Conservation (phyloP, 2,113 vertebrate species). For the Sphaerodactylus townsendi region DNA sequence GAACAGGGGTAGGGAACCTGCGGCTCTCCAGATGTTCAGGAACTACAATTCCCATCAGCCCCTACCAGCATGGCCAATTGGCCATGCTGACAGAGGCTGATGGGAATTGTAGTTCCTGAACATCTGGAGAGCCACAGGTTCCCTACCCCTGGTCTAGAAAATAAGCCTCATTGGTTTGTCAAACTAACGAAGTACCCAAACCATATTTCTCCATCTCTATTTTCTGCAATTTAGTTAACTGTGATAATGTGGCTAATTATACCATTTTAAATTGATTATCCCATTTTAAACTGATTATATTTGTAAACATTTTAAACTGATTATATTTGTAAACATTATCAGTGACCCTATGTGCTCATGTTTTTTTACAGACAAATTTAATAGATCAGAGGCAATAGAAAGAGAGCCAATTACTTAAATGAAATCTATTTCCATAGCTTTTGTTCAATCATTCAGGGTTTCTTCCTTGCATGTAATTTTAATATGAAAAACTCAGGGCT, state of each 20-base stretch:
- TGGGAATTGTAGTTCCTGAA: too few species aligned
- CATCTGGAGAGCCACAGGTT: too few species aligned
- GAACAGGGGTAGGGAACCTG: too few species aligned
- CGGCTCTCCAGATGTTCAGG: too few species aligned
- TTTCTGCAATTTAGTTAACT: conserved; percentile 45
- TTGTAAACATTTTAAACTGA: conserved; percentile 44
- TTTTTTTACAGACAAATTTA: conserved; percentile 45
- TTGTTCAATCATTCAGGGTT: conserved; percentile 1
- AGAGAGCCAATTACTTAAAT: conserved; percentile 21
- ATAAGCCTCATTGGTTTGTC: conserved; percentile 10
- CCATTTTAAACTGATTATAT: conserved; percentile 41
- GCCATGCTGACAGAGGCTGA: too few species aligned
- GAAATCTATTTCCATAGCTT: conserved; percentile 27
- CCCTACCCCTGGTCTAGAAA: too few species aligned
- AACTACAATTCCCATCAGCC: too few species aligned
- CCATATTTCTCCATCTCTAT: conserved; percentile 34
- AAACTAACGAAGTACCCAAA: conserved; percentile 38
- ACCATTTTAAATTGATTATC: conserved; percentile 49
- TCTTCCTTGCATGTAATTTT: conserved; percentile 4
- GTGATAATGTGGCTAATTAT: conserved; percentile 49
- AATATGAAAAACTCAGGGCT: neutral
- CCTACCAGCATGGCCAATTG: too few species aligned
- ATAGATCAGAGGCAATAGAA: conserved; percentile 27
- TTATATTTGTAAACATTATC: conserved; percentile 53
- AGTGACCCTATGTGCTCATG: conserved; percentile 9